Evolutionary conservation across 2,797 vertebrate species (phyloP), one percentile per base, ranked within the genome.

Genomic region (Dicrostonyx torquatus): DNA sequence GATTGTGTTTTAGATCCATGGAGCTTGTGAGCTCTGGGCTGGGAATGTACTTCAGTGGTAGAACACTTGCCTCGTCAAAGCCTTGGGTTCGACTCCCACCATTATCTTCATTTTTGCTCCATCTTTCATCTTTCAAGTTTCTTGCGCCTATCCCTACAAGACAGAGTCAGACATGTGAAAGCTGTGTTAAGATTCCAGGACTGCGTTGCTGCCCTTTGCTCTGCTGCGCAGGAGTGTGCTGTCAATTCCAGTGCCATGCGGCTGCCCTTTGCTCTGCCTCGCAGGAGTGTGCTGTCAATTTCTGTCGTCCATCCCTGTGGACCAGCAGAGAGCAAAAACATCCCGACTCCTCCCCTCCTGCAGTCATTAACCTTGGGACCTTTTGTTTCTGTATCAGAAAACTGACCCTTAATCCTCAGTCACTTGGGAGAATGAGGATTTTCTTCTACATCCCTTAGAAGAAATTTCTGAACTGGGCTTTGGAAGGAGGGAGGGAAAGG

Each of bases 361-460:
- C 50, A 48, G 48, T 72, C 48, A 96, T 85, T 85, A 85, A 20
- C 62, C 34, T 40, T 48, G 45, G 37, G 22, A 17, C 34, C 93
- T 82, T 87, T 79, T 37, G 75, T 91, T 96, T 94, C 68, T 88
- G 1, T 17, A 26, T 62, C 78, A 50, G 20, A 93, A 89, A 75
- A n/a, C 82, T 68, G 55, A 20, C 87, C 34, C 50, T 84, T 95
- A 68, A 83, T 83, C 73, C 48, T 22, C 8, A 45, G 66, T 80
- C 80, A 45, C 34, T 79, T 85, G 29, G 22, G 66, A 68, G 31
- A 50, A 37, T 64, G 53, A 86, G n/a, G 5, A 2, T 31, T 90
- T 73, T 68, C 75, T 84, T 83, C 3, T 31, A 10, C 18, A 48
- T 82, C 64, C 73, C 26, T 80, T 53, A 17, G 8, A 76, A 31